Conservation (phyloP, 53 echinoderm and acorn worm genomes). For the Crossaster papposus region DNA sequence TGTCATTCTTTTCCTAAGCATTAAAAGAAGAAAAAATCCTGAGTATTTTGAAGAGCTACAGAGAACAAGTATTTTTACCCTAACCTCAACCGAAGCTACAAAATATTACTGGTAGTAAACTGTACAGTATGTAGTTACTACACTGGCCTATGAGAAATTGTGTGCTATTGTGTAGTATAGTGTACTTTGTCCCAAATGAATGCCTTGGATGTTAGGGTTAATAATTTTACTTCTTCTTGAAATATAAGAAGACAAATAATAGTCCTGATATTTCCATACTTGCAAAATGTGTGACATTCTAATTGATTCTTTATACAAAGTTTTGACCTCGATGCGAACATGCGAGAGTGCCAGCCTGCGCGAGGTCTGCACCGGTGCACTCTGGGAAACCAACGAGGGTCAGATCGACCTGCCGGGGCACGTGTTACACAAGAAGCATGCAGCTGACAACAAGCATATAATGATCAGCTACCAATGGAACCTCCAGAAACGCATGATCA, state of each 20-base stretch:
- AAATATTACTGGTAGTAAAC: too few species aligned
- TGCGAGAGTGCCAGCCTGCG: conserved; percentile 58
- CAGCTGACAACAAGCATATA: conserved; percentile 65
- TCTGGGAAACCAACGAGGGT: conserved; percentile 88
- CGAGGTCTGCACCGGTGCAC: conserved; percentile 82
- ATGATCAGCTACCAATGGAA: conserved; percentile 99
- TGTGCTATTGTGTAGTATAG: too few species aligned
- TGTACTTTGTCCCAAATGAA: too few species aligned
- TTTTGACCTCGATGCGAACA: conserved; percentile 67
- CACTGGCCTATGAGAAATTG: too few species aligned
- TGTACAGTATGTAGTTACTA: too few species aligned
- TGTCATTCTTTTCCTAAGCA: too few species aligned
- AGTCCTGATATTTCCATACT: neutral
- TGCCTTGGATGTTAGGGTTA: too few species aligned
- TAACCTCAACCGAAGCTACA: too few species aligned
- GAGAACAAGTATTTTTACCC: neutral
- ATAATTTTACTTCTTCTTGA: too few species aligned
- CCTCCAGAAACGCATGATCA: conserved; percentile 81
- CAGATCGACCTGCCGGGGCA: conserved; percentile 50
- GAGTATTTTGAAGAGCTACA: too few species aligned
- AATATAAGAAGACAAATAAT: too few species aligned
- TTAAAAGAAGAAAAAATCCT: too few species aligned
- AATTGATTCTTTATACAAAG: conserved; percentile 47
- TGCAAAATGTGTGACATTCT: neutral
- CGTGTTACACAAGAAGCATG: conserved; percentile 6